Conservation (phyloP, 2,888 invertebrate species). For the Drosophila nr. perissopoda region DNA sequence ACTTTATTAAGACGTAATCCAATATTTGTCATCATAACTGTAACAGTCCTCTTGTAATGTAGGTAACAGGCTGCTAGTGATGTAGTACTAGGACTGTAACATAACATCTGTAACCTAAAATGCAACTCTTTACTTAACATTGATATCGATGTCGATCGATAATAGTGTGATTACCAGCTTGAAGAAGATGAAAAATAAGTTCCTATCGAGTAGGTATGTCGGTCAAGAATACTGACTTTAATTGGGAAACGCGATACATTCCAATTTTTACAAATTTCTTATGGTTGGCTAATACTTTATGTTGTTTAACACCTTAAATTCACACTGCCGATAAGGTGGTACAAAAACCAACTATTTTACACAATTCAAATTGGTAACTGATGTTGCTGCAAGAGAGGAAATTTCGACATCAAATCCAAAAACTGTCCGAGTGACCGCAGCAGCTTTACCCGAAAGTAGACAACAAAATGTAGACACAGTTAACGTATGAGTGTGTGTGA, state of each 20-base stretch:
- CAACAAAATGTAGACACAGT: constrained; percentile 7
- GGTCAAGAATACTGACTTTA: neutral
- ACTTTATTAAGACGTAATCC: neutral
- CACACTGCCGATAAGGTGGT: constrained; percentile 22
- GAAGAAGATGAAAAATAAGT: neutral
- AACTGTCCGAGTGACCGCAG: constrained; percentile 39
- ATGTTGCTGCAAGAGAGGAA: constrained; percentile 15
- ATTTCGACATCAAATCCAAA: constrained; percentile 68
- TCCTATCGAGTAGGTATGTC: neutral
- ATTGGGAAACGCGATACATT: neutral
- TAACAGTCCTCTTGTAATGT: too few relatives aligned
- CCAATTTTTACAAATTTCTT: accelerated
- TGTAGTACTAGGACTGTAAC: too few relatives aligned
- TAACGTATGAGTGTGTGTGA: neutral
- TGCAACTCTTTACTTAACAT: too few relatives aligned
- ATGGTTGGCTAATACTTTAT: neutral
- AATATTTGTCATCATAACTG: neutral
- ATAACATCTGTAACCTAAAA: too few relatives aligned
- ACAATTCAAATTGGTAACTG: constrained; percentile 61
- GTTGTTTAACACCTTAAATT: neutral
- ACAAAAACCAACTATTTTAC: constrained; percentile 28
- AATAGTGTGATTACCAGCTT: too few relatives aligned
- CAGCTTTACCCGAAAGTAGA: constrained; percentile 14
- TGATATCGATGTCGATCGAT: too few relatives aligned
- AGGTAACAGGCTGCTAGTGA: too few relatives aligned